phyloP scores from a whole-genome alignment of 2,888 invertebrate species.

The Rhimphoctona megacephalus region DNA sequence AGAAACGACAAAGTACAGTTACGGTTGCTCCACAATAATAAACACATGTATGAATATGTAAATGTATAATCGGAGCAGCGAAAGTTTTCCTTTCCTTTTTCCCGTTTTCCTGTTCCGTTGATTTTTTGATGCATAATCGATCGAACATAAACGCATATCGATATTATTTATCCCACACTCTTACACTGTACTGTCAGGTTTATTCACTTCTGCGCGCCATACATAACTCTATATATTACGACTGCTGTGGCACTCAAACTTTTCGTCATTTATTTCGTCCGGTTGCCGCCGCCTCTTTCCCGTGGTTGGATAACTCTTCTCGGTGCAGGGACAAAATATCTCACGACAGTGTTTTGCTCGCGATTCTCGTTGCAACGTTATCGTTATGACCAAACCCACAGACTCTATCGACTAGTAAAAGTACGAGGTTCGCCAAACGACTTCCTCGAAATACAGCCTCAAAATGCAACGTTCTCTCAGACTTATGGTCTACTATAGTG shows the following conservation, averaged over 20 bases:
- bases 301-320: constrained; percentile 21
- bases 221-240: background rate
- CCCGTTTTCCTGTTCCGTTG: constrained; percentile 22
- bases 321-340: constrained; percentile 43
- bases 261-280: constrained; percentile 24
- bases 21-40: background rate
- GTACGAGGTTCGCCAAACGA: constrained; percentile 62
- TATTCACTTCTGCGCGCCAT: background rate
- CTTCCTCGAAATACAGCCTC: constrained; percentile 48
- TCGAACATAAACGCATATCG: constrained; percentile 38
- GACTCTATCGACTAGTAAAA: constrained; percentile 41
- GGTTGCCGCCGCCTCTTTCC: constrained; percentile 7
- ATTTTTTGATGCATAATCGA: constrained; percentile 40
- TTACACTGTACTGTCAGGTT: background rate
- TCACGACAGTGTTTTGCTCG: constrained; percentile 52
- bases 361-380: constrained; percentile 36
- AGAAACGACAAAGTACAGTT: constrained; percentile 9
- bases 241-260: background rate
- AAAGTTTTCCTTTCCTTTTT: constrained; percentile 11
- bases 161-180: constrained; percentile 31
- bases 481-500: constrained; percentile 6
- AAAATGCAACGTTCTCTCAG: constrained; percentile 3
- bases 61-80: constrained; percentile 4
- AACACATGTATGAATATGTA: background rate
- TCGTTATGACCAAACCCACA: constrained; percentile 48